Percentiles rank a stretch among this genome's conserved stretches.
Evolutionary conservation across 92 coral and sea anemone genomes (phyloP).

Genomic region (Phymanthus crucifer): DNA sequence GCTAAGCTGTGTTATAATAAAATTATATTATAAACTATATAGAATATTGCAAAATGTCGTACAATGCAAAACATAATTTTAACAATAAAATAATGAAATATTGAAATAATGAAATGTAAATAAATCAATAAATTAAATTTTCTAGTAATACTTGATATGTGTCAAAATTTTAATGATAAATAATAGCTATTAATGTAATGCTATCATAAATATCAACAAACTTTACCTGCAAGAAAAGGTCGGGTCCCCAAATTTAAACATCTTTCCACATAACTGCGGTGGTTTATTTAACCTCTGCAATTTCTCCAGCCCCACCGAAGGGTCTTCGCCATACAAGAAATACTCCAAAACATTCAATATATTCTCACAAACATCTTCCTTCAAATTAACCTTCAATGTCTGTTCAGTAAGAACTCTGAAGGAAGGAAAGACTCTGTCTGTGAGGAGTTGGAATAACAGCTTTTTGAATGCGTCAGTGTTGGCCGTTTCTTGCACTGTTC

Average conservation of each 20-base stretch:
- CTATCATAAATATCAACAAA: background rate
- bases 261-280: constrained; percentile 84
- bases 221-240: constrained; percentile 95
- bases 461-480: constrained; percentile 46
- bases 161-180: background rate
- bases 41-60: too few relatives aligned
- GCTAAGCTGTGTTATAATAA: too few relatives aligned
- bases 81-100: too few relatives aligned
- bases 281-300: constrained; percentile 69
- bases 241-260: constrained; percentile 90
- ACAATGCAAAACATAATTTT: too few relatives aligned
- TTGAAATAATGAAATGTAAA: too few relatives aligned
- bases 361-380: constrained; percentile 60
- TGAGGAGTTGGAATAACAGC: constrained; percentile 62
- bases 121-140: too few relatives aligned
- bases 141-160: too few relatives aligned
- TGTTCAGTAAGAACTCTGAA: constrained; percentile 65
- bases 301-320: constrained; percentile 62
- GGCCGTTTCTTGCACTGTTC: constrained; percentile 14
- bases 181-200: background rate
- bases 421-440: constrained; percentile 59
- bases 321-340: constrained; percentile 89
- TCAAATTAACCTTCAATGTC: constrained; percentile 53
- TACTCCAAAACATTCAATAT: constrained; percentile 80
- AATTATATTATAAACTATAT: too few relatives aligned